Base-by-base conservation (phyloP, 2,888 invertebrate species). In the Leistus spinibarbis region DNA sequence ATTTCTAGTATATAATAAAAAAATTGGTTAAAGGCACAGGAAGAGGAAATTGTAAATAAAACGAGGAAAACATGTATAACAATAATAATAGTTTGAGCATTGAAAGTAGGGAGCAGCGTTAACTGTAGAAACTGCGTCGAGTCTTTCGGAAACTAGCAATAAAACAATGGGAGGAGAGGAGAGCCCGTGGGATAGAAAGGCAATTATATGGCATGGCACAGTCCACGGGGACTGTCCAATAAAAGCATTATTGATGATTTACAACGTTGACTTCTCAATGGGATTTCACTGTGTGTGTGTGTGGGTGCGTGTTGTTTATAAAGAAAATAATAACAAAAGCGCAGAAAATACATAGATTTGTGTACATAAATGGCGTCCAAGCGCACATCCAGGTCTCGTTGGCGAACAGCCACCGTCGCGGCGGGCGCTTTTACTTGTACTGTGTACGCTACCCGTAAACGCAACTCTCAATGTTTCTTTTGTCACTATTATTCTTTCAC, bases 161-260 rank as follows among this genome's bases (percentile, higher is more conserved):
- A 73, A 73, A 73, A 73, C 73, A 73, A 73, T 73, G 53, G 73
- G 60, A 60, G 22, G 9, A 57, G 17, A 10, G 66, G 40, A 40
- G 54, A 60, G 65, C 62, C 66, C 57, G 10, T 20, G 73, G 40
- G 13, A 40, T 7, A 7, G 40, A 40, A 5, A 7, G 13, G 64
- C 73, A 73, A 73, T 73, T 73, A 73, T 73, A 73, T 73, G 40
- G 73, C 67, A 60, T 73, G 40, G 22, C 40, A 53, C 53, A 67
- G 40, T 66, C 60, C 57, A 67, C 40, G 40, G 57, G 27, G 57
- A 73, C 53, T 19, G 73, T 73, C 73, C 73, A 67, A 73, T 73
- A 73, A 73, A 73, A 73, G 67, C 73, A 73, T 73, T 73, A 73
- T 73, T 73, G 67, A 67, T 73, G 73, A 73, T 73, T 73, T 73